A percentile compares a stretch with the other conserved stretches of the same genome.
phyloP scores from a whole-genome alignment of 2,888 invertebrate species.

The Drosophila limbata region DNA sequence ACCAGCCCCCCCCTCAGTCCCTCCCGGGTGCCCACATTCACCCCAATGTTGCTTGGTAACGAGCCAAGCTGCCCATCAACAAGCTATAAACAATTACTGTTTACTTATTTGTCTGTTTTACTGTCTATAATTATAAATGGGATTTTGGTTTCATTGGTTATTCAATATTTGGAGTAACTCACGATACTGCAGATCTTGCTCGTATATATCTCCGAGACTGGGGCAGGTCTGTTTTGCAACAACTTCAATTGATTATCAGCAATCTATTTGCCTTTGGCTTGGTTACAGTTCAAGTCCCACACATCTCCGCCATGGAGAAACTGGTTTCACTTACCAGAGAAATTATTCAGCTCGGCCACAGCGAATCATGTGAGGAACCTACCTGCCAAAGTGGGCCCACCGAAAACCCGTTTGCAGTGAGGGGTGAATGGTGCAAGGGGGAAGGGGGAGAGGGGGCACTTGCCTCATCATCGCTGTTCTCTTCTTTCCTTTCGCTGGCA shows the following conservation, averaged over 20 bases:
- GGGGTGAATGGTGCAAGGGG: not conserved
- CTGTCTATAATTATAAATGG: conserved; percentile 20
- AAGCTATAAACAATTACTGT: conserved; percentile 52
- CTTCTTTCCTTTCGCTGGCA: conserved; percentile 39
- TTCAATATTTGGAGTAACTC: conserved; percentile 6
- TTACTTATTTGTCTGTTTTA: conserved; percentile 31
- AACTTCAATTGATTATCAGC: conserved; percentile 4
- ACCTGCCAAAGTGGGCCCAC: conserved; percentile 8
- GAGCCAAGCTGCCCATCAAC: conserved; percentile 25
- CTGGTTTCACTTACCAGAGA: conserved; percentile 71
- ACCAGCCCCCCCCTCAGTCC: not conserved
- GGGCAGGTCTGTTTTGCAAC: not conserved
- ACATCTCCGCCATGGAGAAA: conserved; percentile 36
- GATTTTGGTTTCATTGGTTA: not conserved
- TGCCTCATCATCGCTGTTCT: conserved; percentile 7
- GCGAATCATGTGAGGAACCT: conserved; percentile 5
- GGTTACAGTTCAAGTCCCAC: conserved; percentile 1
- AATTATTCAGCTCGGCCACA: conserved; percentile 50
- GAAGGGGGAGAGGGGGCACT: conserved; percentile 6
- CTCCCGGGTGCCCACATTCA: not conserved
- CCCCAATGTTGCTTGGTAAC: conserved; percentile 43
- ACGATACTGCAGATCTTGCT: not conserved
- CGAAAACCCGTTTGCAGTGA: conserved; percentile 39
- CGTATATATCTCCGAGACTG: not conserved
- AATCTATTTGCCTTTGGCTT: not conserved